Base-by-base conservation (phyloP, 1,140 invertebrate genomes). In the Dufourea novaeangliae region DNA sequence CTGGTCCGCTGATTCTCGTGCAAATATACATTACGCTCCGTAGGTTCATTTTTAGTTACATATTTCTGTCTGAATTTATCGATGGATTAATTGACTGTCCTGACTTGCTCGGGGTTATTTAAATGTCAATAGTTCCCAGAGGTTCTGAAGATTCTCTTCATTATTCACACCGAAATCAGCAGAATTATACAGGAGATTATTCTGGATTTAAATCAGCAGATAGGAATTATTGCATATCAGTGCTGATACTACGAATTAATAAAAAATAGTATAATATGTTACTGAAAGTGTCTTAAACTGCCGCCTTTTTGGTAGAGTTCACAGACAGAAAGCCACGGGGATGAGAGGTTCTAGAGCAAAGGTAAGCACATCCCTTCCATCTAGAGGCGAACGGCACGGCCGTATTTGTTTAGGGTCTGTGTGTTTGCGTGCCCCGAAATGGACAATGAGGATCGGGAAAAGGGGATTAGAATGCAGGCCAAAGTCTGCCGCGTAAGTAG, bases 401-500 rank as follows among this genome's bases (percentile, higher is more conserved):
- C 56, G 80, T 88, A 84, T 89, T 88, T 89, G 84, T 85, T 88
- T 83, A 84, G 78, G 83, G 83, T 54, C 68, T 61, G 44, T 66
- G 67, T 82, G 71, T 88, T 88, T 85, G 81, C 76, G 54, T 80
- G 59, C 80, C 67, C 57, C 46, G 66, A 79, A 75, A 74, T 79
- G 75, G 78, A 80, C 68, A 62, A 77, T 22, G 46, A 54, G 57
- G 46, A 37, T 22, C 25, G 22, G 20, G 37, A 56, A 69, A 73
- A 69, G 74, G 74, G 72, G 74, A 78, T 84, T 73, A 80, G 79
- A 80, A 72, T 78, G 74, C 63, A 68, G 34, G 20, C 25, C 14
- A 12, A 5, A 44, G 41, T 52, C 66, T 27, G n/a, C 54, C 66
- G 61, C 46, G 71, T 83, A 86, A 86, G 77, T 82, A 82, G 77